Conservation (phyloP, 2,797 vertebrate species). For the Pipistrellus kuhlii region DNA sequence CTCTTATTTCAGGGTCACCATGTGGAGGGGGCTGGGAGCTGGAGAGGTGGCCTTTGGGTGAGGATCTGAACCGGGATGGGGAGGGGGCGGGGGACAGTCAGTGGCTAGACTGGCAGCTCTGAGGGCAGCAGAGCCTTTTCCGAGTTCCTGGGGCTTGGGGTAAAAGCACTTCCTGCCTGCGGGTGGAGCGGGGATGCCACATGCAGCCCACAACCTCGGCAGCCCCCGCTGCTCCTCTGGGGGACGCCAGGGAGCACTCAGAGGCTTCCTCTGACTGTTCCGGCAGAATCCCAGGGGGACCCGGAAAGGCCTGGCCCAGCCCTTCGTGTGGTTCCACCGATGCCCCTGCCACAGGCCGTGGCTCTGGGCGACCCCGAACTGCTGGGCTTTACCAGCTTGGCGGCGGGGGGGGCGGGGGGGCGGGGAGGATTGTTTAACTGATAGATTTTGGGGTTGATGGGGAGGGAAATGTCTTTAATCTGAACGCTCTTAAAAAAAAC, state of each 20-base stretch:
- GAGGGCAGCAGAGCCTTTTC: background rate
- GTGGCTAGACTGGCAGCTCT: background rate
- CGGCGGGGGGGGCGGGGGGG: accelerated
- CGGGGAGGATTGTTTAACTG: background rate
- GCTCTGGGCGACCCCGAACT: background rate
- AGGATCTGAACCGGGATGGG: background rate
- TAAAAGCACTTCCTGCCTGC: background rate
- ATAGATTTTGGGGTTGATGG: background rate
- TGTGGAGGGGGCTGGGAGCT: background rate
- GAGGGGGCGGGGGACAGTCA: accelerated
- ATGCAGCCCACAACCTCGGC: accelerated
- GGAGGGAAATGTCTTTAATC: background rate
- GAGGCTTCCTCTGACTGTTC: background rate
- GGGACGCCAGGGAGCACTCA: background rate
- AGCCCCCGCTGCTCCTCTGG: background rate
- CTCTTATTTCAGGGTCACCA: background rate
- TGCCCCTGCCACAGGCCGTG: background rate
- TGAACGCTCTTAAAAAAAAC: background rate
- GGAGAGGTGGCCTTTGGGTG: background rate
- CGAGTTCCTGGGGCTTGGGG: background rate
- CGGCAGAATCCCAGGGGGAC: background rate
- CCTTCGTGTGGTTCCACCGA: background rate
- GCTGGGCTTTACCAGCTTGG: background rate
- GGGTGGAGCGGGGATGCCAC: background rate
- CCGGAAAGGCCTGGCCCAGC: background rate